These are phyloP conservation scores for Dichetophora obliterata DNA, from an alignment of 2,888 invertebrate species.

Conservation along the genomic window DNA sequence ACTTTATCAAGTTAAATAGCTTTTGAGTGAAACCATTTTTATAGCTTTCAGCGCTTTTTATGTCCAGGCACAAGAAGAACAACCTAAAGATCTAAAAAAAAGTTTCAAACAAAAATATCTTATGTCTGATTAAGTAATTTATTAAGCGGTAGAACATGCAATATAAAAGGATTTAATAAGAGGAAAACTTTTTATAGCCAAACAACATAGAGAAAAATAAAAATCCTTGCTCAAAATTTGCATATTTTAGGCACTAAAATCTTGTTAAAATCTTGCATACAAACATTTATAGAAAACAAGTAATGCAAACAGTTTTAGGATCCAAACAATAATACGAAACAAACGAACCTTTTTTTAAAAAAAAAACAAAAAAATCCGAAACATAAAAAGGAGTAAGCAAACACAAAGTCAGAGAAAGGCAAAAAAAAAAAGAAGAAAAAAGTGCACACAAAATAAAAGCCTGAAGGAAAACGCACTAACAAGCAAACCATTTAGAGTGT, in stretches of 20 bases:
- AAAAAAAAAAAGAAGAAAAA: neutral
- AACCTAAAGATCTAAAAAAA: neutral
- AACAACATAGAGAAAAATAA: neutral
- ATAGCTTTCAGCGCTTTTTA: neutral
- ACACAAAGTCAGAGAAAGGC: neutral
- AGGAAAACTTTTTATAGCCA: neutral
- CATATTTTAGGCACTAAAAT: slow-evolving; percentile 9
- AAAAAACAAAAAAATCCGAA: neutral
- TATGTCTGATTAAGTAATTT: slow-evolving; percentile 14
- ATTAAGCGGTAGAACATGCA: neutral
- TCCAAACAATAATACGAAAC: slow-evolving; percentile 3
- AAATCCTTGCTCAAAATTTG: slow-evolving; percentile 13
- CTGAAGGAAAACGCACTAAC: neutral
- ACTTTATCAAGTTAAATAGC: neutral
- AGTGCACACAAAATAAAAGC: neutral
- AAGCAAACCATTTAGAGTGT: slow-evolving; percentile 19
- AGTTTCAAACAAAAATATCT: neutral
- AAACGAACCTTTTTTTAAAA: neutral
- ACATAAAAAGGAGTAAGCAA: neutral
- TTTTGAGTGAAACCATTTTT: neutral
- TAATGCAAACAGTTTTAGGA: neutral
- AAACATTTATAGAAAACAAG: neutral
- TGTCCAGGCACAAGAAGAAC: neutral
- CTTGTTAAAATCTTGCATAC: slow-evolving; percentile 15
- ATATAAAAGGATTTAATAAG: slow-evolving; percentile 4